Conservation (phyloP, 2,113 vertebrate genomes). For the Prochilodus magdalenae region DNA sequence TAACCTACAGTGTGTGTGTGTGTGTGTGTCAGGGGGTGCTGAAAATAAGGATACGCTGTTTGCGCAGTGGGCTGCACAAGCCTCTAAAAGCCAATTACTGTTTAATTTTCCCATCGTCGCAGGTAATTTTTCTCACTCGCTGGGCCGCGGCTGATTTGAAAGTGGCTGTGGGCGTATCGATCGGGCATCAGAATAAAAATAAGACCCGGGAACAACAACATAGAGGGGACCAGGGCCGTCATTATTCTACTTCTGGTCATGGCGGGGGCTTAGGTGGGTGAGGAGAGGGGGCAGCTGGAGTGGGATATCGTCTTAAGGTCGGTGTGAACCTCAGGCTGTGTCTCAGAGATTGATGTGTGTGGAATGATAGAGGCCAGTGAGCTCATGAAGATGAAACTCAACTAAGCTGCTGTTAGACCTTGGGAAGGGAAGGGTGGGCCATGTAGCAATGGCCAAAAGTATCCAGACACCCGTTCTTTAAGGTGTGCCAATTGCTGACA, state of each 20-base stretch:
- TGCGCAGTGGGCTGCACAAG: conserved; percentile 57
- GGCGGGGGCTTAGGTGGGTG: background rate
- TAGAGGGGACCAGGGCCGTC: background rate
- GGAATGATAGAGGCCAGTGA: background rate
- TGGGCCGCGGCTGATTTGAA: conserved; percentile 45
- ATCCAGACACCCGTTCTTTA: background rate
- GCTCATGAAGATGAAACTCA: too few relatives aligned
- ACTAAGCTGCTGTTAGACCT: background rate
- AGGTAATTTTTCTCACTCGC: conserved; percentile 68
- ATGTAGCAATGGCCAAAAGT: background rate
- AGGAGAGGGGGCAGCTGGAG: background rate
- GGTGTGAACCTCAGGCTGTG: background rate
- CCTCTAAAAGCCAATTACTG: conserved; percentile 64
- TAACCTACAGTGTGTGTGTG: background rate
- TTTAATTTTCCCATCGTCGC: conserved; percentile 73
- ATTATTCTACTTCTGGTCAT: conserved; percentile 4
- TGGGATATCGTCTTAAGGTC: background rate
- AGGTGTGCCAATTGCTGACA: too few relatives aligned
- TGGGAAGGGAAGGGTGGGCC: too few relatives aligned
- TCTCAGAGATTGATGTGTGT: background rate
- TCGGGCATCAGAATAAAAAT: conserved; percentile 61
- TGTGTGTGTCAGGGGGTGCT: conserved; percentile 11
- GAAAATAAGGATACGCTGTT: conserved; percentile 69
- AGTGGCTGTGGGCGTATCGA: conserved; percentile 66
- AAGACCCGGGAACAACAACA: conserved; percentile 49